Conservation (phyloP, 1,140 invertebrate genomes). For the Pachypsylla venusta region DNA sequence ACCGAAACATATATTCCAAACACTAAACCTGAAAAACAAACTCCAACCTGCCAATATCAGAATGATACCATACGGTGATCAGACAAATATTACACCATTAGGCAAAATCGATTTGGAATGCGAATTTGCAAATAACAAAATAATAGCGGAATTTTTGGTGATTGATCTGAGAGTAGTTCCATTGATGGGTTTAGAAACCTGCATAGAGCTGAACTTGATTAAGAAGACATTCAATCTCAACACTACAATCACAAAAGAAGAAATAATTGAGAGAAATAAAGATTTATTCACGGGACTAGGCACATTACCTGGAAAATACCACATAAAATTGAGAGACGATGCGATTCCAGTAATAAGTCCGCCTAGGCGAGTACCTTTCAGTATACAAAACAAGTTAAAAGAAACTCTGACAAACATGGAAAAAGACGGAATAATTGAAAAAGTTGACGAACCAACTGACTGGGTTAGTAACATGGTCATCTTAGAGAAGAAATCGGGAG, state of each 20-base stretch:
- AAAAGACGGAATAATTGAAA: conserved; percentile 27
- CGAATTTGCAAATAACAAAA: background rate
- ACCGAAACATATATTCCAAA: background rate
- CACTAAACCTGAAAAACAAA: too few species aligned
- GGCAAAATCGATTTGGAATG: background rate
- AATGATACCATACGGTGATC: background rate
- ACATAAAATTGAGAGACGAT: conserved; percentile 20
- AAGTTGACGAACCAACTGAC: conserved; percentile 29
- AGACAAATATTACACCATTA: background rate
- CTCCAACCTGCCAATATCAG: background rate
- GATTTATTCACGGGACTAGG: conserved; percentile 21
- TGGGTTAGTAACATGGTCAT: conserved; percentile 34
- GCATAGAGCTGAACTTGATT: conserved; percentile 20
- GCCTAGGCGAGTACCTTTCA: conserved; percentile 28
- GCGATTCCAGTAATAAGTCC: conserved; percentile 24
- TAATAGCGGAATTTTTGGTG: background rate
- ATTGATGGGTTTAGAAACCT: conserved; percentile 8
- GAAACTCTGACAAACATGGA: background rate
- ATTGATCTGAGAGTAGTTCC: background rate
- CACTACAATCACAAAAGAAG: conserved; percentile 7
- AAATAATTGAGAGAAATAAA: conserved; percentile 12
- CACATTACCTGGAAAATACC: conserved; percentile 6
- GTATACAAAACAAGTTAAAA: conserved; percentile 23
- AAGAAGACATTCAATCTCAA: conserved; percentile 18
- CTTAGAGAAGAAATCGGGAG: conserved; percentile 32